Conservation (phyloP, 2,888 invertebrate species). For the Machimus rusticus region DNA sequence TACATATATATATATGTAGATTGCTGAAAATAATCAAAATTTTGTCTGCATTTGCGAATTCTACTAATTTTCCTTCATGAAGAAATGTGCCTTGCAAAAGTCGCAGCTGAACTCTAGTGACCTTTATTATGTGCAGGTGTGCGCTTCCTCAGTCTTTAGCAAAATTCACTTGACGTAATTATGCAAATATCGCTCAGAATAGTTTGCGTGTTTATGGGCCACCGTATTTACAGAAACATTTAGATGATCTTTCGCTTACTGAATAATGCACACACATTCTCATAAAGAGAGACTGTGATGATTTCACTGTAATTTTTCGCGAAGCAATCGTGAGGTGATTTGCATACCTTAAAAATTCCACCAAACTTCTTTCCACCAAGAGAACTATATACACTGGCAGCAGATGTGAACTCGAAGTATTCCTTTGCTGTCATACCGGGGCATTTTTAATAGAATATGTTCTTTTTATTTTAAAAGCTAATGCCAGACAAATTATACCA, state of each 20-base stretch:
- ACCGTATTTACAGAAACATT: not conserved
- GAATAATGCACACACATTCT: not conserved
- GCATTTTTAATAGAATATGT: not conserved
- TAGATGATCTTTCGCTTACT: not conserved
- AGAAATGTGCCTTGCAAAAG: not conserved
- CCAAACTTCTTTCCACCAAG: not conserved
- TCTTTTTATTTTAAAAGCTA: not conserved
- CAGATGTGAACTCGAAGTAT: not conserved
- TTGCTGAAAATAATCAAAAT: too few relatives aligned
- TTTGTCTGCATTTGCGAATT: too few relatives aligned
- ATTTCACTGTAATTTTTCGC: not conserved
- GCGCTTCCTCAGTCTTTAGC: not conserved
- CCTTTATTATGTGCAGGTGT: constrained; percentile 2
- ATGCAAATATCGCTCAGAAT: constrained; percentile 14
- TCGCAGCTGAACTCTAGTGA: not conserved
- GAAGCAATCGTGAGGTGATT: not conserved
- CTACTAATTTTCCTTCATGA: not conserved
- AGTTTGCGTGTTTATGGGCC: constrained; percentile 11
- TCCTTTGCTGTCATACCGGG: not conserved
- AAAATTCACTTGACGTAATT: not conserved
- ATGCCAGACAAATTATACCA: not conserved
- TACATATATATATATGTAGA: too few relatives aligned
- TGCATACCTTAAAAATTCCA: not conserved
- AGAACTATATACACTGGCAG: not conserved
- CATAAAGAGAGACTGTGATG: not conserved